These are phyloP conservation scores for Bungarus multicinctus DNA, from an alignment of 2,113 vertebrate species.

Conservation along the genomic window DNA sequence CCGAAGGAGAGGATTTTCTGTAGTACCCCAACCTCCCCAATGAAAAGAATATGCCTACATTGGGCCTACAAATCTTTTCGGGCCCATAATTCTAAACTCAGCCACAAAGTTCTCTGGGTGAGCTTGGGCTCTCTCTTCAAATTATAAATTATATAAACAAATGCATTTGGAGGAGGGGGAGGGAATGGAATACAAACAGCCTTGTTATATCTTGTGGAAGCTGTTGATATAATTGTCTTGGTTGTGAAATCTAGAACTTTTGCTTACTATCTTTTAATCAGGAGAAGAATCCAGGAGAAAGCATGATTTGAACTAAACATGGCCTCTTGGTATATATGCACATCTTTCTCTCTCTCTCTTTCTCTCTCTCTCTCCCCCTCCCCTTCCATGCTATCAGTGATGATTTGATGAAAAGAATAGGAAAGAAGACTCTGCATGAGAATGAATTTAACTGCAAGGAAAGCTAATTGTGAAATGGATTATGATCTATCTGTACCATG, in stretches of 20 bases:
- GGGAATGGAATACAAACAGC: background rate
- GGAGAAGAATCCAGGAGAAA: background rate
- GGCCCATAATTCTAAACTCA: background rate
- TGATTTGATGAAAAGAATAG: background rate
- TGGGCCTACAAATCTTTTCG: background rate
- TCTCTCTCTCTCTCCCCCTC: too few species aligned
- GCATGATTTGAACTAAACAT: background rate
- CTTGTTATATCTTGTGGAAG: background rate
- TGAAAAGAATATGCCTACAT: background rate
- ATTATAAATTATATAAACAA: background rate
- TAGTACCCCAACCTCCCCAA: background rate
- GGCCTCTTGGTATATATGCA: background rate
- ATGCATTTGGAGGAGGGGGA: background rate
- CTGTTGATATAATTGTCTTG: background rate
- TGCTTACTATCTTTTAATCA: accelerated
- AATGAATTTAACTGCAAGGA: background rate
- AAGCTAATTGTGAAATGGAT: background rate
- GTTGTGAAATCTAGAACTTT: background rate
- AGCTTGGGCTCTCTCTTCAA: background rate
- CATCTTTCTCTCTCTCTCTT: background rate
- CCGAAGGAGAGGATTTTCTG: background rate
- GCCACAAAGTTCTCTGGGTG: background rate
- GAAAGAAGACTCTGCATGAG: background rate
- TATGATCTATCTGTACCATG: background rate
- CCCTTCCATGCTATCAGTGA: background rate